Conservation (phyloP, 2,888 invertebrate genomes). For the Polydrusus tereticollis region DNA sequence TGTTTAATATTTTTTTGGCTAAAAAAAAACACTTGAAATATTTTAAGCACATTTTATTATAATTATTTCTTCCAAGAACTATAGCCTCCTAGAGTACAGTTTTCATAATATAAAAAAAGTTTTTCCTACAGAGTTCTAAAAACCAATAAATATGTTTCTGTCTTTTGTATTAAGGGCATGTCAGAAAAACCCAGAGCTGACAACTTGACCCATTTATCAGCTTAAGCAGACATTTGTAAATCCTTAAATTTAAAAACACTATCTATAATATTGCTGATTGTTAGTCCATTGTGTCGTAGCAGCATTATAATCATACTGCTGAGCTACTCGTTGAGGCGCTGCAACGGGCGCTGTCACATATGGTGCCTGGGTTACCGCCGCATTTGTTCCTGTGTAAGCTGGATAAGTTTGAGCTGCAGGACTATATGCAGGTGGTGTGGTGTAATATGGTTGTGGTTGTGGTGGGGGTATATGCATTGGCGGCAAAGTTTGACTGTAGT, state of each 20-base stretch:
- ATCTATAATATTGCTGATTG: conserved; percentile 77
- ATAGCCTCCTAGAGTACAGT: no score
- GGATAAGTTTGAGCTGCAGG: conserved; percentile 62
- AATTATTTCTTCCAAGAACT: no score
- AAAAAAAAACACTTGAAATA: no score
- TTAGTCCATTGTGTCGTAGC: conserved; percentile 67
- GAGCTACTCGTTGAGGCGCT: conserved; percentile 61
- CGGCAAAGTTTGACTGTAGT: conserved; percentile 61
- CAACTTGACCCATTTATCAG: no score
- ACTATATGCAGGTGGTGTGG: conserved; percentile 63
- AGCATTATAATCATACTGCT: conserved; percentile 66
- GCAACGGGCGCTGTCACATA: conserved; percentile 63
- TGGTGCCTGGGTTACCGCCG: conserved; percentile 56
- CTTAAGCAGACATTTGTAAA: no score
- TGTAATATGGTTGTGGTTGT: conserved; percentile 63
- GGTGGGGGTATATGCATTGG: conserved; percentile 70
- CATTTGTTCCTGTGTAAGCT: conserved; percentile 53
- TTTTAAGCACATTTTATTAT: no score
- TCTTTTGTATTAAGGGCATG: no score
- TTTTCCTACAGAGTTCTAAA: no score
- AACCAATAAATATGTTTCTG: no score
- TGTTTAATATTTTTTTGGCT: no score
- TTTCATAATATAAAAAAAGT: no score
- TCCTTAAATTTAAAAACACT: conserved; percentile 45
- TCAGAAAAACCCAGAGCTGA: no score